Conservation (phyloP, 2,888 invertebrate genomes). For the Parnassius orleans region DNA sequence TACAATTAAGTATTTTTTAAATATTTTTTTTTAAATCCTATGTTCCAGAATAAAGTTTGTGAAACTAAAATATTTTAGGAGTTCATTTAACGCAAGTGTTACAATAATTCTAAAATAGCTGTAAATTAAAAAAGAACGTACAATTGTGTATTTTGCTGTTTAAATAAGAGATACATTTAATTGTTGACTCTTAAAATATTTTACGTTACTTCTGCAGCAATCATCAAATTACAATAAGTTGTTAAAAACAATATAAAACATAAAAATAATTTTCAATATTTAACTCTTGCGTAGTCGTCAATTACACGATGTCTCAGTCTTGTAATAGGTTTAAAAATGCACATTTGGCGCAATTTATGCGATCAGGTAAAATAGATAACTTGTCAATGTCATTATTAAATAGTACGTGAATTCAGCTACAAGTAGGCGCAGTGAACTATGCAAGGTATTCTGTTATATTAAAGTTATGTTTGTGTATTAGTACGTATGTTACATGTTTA, state of each 20-base stretch:
- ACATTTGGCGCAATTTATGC: constrained; percentile 5
- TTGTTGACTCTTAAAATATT: constrained; percentile 19
- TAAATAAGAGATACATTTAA: neutral
- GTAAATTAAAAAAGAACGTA: constrained; percentile 8
- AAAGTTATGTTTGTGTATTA: constrained; percentile 10
- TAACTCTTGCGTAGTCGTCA: constrained; percentile 19
- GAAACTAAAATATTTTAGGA: constrained; percentile 18
- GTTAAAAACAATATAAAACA: constrained; percentile 8
- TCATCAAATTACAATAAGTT: constrained; percentile 7
- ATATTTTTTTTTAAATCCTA: neutral
- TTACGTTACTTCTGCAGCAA: constrained; percentile 7
- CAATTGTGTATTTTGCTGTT: neutral
- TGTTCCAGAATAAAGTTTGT: constrained; percentile 7
- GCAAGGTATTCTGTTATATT: constrained; percentile 6
- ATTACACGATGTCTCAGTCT: constrained; percentile 8
- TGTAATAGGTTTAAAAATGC: constrained; percentile 1
- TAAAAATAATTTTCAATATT: constrained; percentile 8
- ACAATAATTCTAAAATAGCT: constrained; percentile 8
- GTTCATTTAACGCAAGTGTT: constrained; percentile 10
- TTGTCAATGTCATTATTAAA: constrained; percentile 12
- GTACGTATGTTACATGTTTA: constrained; percentile 11
- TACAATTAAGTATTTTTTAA: constrained; percentile 17
- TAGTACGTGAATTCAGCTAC: neutral
- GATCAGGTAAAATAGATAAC: neutral
- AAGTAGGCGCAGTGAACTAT: constrained; percentile 8